Base-by-base conservation (phyloP, 2,113 vertebrate genomes). In the Aldabrachelys gigantea region DNA sequence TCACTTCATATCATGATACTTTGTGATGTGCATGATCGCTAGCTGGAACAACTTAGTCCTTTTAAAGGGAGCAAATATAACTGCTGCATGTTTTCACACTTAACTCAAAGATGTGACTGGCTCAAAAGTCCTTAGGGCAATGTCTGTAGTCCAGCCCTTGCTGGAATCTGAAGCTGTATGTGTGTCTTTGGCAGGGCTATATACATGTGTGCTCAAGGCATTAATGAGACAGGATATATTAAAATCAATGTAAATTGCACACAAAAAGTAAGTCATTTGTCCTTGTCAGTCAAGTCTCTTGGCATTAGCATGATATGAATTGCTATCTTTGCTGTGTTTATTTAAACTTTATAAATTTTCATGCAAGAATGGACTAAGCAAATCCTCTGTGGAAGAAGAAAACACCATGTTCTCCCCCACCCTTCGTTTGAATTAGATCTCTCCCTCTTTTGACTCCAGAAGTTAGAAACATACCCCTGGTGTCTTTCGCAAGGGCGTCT, bases 1-100 rank as follows among this genome's bases (percentile, higher is more conserved):
- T 54, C 94, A 87, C 57, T 96, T 91, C 92, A 86, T 88, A 94
- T 97, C 83, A 17, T 2, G n/a, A 11, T 69, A 2, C 88, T 89
- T 90, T 82, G 75, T 59, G 90, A 93, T 88, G 87, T 91, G 81
- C 44, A 6, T 25, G 29, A 31, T 94, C 91, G 94, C 97, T 92
- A 92, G 49, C 85, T 82, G 12, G 49, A 96, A 85, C 94, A 97
- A 91, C 84, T 91, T 88, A 84, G 94, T 52, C 69, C 17, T 84
- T 75, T 59, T 38, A 79, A 83, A 78, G 82, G 53, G 10, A 79
- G 52, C 78, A 97, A 94, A 91, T 24, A 4, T 11, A 59, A 92
- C 94, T 79, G 52, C 38, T 13, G 5, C 11, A 54, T 82, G 88
- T 44, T 87, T 91, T 44, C 85, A 17, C 29, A 3, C 16, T 75